phyloP scores from a whole-genome alignment of 2,113 vertebrate genomes.

The Vidua chalybeata region DNA sequence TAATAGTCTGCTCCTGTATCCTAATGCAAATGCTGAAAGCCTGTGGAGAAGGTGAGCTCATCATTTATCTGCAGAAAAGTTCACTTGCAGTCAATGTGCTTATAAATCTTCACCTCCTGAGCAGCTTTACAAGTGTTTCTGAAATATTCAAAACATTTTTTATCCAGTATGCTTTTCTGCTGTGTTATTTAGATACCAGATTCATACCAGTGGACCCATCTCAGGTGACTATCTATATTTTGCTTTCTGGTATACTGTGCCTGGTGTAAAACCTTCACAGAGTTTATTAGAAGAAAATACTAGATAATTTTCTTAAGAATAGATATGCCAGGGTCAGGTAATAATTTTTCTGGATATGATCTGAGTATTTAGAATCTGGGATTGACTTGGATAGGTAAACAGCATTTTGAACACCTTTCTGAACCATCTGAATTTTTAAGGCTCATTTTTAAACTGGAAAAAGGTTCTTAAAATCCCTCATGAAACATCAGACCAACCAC shows the following conservation, averaged over 20 bases:
- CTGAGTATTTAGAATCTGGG: not conserved
- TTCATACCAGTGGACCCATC: not conserved
- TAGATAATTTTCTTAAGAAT: not conserved
- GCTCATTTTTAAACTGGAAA: not conserved
- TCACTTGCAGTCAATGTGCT: slow-evolving; percentile 21
- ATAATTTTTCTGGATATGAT: not conserved
- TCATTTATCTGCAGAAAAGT: slow-evolving; percentile 57
- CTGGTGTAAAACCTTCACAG: not conserved
- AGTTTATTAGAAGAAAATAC: not conserved
- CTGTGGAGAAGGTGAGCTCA: slow-evolving; percentile 45
- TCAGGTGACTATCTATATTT: not conserved
- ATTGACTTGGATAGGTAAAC: not conserved
- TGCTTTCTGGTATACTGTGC: not conserved
- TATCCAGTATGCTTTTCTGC: not conserved
- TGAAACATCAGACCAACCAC: not conserved
- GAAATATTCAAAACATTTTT: slow-evolving; percentile 41
- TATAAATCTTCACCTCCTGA: slow-evolving; percentile 43
- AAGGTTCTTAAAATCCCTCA: not conserved
- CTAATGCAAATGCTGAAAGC: slow-evolving; percentile 54
- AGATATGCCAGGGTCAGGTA: not conserved
- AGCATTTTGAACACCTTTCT: not conserved
- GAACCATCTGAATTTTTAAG: not conserved
- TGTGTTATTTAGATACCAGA: not conserved
- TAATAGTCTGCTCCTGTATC: slow-evolving; percentile 16
- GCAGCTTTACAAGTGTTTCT: slow-evolving; percentile 38